phyloP scores from a whole-genome alignment of 2,797 vertebrate genomes.

The Eulemur mongoz region DNA sequence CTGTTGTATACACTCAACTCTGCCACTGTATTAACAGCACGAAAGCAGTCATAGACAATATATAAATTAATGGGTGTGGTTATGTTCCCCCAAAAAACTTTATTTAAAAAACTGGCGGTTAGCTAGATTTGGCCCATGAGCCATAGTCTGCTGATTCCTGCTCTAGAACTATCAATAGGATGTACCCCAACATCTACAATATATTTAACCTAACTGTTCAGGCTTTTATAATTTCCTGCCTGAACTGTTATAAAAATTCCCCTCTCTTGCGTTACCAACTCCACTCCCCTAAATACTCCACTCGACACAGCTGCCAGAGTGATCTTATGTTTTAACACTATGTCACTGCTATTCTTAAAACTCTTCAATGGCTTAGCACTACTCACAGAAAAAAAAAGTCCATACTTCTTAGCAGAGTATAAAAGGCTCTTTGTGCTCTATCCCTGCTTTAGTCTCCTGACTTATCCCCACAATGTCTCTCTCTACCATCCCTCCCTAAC shows the following conservation, averaged over 20 bases:
- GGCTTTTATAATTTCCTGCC: constrained; percentile 26
- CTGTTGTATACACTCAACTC: not conserved
- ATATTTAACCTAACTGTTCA: not conserved
- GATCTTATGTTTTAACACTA: constrained; percentile 56
- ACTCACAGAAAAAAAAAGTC: constrained; percentile 41
- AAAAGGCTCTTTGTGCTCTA: constrained; percentile 57
- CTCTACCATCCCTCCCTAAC: not conserved
- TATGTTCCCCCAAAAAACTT: not conserved
- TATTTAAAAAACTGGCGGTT: not conserved
- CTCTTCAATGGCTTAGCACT: constrained; percentile 55
- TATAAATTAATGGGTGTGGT: not conserved
- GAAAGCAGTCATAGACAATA: not conserved
- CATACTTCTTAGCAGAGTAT: constrained; percentile 18
- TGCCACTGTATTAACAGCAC: not conserved
- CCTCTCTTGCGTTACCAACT: not conserved
- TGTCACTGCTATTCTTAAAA: constrained; percentile 60
- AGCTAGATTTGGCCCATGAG: not conserved
- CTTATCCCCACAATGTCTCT: not conserved
- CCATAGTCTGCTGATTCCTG: not conserved
- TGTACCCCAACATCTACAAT: not conserved
- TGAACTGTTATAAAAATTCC: not conserved
- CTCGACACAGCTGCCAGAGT: not conserved
- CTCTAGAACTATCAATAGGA: constrained; percentile 3
- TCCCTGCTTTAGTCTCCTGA: constrained; percentile 3
- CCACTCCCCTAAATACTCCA: constrained; percentile 44